Base-by-base conservation (phyloP, 2,888 invertebrate genomes). In the Rhopalosiphum nymphaeae region DNA sequence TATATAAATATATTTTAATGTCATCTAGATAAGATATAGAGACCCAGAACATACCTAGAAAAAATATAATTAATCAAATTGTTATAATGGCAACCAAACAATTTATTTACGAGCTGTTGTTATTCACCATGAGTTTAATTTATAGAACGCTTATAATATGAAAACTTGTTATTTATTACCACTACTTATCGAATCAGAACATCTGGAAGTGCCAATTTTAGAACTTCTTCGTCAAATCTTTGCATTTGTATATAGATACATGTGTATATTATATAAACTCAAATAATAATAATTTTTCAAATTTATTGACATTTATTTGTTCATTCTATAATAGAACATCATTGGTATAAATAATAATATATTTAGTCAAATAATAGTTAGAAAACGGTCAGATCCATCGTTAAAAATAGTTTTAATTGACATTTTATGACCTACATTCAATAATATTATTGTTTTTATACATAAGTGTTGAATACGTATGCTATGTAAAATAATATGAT, bases 141-240 rank as follows among this genome's bases (percentile, higher is more conserved):
- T 78, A 88, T 36, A n/a, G 53, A 88, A 88, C 36, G 53, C 36
- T 88, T 53, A 88, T 25, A 49, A 36, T 53, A 53, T 53, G 36
- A n/a, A 88, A 88, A 53, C n/a, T 88, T 53, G 36, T 88, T 49
- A 36, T 88, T 88, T 53, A 88, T 88, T 53, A 10, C 88, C 88
- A 9, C 1, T 49, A 25, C 53, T n/a, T 53, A 49, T 36, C 88
- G 53, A 88, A 53, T 88, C 25, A 36, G 53, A 88, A 88, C 88
- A 53, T 88, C 53, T 53, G n/a, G 36, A 88, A 36, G n/a, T 25
- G 88, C 25, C 53, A 36, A 53, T 36, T 53, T 88, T 36, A 36
- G 25, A 53, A 53, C 36, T 88, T 53, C 53, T 36, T 36, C n/a
- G 21, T 53, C 25, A 88, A 78, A 78, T 78, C 11, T 21, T 78